A percentile compares a stretch with the other conserved stretches of the same genome.
Conservation (phyloP, 2,113 vertebrate genomes). For the Microcebus lehilahytsara region DNA sequence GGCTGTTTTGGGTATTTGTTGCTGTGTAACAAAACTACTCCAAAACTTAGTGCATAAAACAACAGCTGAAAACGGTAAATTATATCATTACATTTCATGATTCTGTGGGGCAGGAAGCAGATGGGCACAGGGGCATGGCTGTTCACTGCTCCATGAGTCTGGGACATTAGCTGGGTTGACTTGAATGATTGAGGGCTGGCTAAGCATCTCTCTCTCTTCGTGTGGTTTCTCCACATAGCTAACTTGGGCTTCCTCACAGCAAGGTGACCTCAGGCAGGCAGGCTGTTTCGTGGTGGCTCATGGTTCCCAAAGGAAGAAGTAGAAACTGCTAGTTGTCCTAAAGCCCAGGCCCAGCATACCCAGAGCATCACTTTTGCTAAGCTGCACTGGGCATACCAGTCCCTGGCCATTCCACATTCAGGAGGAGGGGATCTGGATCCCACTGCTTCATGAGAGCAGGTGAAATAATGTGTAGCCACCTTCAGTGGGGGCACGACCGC, state of each 20-base stretch:
- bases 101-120: not conserved
- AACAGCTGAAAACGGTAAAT: not conserved
- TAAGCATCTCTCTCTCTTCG: not conserved
- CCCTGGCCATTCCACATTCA: not conserved
- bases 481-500: not conserved
- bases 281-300: not conserved
- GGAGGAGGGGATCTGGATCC: not conserved
- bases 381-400: not conserved
- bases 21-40: not conserved
- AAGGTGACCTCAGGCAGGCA: not conserved
- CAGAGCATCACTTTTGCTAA: not conserved
- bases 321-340: not conserved
- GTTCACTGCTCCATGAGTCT: not conserved
- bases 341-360: not conserved
- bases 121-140: not conserved
- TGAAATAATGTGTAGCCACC: not conserved
- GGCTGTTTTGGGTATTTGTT: not conserved
- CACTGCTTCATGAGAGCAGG: not conserved
- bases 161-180: not conserved
- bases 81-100: not conserved
- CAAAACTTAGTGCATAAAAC: not conserved
- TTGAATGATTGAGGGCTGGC: not conserved
- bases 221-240: not conserved
- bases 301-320: not conserved
- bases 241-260: not conserved